Evolutionary conservation across 2,113 vertebrate genomes (phyloP).

Genomic region (Panthera tigris): DNA sequence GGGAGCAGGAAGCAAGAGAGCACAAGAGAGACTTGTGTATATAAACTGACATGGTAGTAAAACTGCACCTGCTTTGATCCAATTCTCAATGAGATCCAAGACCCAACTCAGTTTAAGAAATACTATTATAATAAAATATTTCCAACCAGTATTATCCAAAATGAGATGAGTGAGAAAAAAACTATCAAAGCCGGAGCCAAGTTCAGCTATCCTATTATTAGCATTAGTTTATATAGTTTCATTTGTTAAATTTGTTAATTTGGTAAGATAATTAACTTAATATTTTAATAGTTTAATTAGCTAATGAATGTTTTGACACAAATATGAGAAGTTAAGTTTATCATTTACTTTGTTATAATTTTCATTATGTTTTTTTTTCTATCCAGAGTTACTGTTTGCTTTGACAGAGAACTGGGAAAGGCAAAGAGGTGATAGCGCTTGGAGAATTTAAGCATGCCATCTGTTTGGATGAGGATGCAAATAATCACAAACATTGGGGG

Average conservation of each 20-base stretch:
- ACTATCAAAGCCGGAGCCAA: background rate
- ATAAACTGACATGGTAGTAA: background rate
- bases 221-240: background rate
- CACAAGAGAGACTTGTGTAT: accelerated
- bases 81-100: background rate
- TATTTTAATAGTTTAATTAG: conserved; percentile 12
- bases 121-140: background rate
- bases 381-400: conserved; percentile 4
- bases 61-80: background rate
- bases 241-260: background rate
- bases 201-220: background rate
- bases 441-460: conserved; percentile 57
- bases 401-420: conserved; percentile 60
- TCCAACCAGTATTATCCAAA: background rate
- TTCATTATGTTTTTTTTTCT: background rate
- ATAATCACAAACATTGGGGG: conserved; percentile 25
- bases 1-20: background rate
- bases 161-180: background rate
- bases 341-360: background rate
- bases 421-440: conserved; percentile 17
- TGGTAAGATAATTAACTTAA: background rate
- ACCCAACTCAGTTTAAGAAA: background rate
- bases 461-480: conserved; percentile 59
- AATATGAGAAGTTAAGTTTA: background rate
- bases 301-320: background rate